phyloP scores from a whole-genome alignment of 23 tunicate genomes.

The Ciona savignyi region DNA sequence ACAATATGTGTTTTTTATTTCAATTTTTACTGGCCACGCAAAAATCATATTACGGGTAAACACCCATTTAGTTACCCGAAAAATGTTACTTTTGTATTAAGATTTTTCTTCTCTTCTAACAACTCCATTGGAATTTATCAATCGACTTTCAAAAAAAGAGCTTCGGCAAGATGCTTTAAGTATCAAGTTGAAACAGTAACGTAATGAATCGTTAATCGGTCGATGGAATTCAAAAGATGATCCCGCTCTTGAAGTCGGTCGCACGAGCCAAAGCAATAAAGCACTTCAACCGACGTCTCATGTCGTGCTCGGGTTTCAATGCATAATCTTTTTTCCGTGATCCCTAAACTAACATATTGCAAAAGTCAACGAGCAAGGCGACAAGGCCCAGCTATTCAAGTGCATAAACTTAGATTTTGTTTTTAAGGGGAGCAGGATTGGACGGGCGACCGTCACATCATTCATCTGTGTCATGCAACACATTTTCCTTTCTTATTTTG shows the following conservation, averaged over 20 bases:
- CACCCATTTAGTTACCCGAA: too few species aligned
- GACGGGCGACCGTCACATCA: not conserved
- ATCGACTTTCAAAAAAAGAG: too few species aligned
- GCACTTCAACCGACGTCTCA: not conserved
- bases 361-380: not conserved
- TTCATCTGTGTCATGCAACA: not conserved
- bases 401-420: not conserved
- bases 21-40: too few species aligned
- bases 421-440: not conserved
- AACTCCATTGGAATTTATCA: too few species aligned
- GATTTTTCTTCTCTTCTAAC: too few species aligned
- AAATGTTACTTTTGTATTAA: too few species aligned
- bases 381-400: not conserved
- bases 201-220: not conserved
- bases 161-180: too few species aligned
- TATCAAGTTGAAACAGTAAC: not conserved
- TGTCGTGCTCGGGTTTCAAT: not conserved
- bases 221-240: not conserved
- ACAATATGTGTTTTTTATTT: too few species aligned
- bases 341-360: not conserved
- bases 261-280: constrained; percentile 1
- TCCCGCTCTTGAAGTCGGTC: not conserved
- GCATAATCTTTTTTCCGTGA: not conserved
- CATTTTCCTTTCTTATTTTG: not conserved
- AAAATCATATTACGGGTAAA: too few species aligned